Evolutionary conservation across 1,140 invertebrate genomes (phyloP), one percentile per base, ranked within the genome.

Genomic region (Drosophila asahinai): DNA sequence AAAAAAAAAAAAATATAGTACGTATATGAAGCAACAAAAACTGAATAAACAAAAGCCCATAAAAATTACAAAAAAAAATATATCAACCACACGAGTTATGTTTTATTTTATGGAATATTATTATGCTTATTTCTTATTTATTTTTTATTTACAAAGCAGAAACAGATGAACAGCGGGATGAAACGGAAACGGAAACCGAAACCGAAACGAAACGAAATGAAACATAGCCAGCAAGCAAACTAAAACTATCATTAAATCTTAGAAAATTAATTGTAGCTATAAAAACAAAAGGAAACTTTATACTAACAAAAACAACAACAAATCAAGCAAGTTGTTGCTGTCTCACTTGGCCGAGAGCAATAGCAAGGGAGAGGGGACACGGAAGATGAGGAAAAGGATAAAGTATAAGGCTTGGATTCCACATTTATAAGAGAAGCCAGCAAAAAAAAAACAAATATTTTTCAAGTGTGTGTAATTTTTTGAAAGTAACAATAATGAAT

Each of bases 391-490:
- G 11, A 36, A 11, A 11, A 38, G 33, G 14, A 15, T n/a, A 19
- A 55, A 38, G 52, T 19, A 38, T 55, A 55, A 40, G n/a, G 36
- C 54, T 40, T 57, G 19, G 54, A n/a, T 57, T 57, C 54, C 2
- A 55, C 66, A 76, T 30, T 42, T 33, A 36, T 59, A 74, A 82
- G 45, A 72, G n/a, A 61, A 63, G 38, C 55, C 63, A 30, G 27
- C 48, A 65, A 73, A 60, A 57, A 15, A 57, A 67, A 64, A 60
- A 62, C 57, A 58, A 80, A 90, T 90, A 86, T 90, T 90, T 90
- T 90, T 90, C 86, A 90, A 91, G 65, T 90, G 86, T 90, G 86
- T 90, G 86, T 91, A 90, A 91, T 90, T 90, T 90, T 90, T 90
- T 90, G 86, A 91, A 91, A 68, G 70, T 90, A 90, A 90, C 79